Percentiles rank a stretch among this genome's conserved stretches.
Conservation (phyloP, 1,140 invertebrate species). For the Trichogramma pretiosum region DNA sequence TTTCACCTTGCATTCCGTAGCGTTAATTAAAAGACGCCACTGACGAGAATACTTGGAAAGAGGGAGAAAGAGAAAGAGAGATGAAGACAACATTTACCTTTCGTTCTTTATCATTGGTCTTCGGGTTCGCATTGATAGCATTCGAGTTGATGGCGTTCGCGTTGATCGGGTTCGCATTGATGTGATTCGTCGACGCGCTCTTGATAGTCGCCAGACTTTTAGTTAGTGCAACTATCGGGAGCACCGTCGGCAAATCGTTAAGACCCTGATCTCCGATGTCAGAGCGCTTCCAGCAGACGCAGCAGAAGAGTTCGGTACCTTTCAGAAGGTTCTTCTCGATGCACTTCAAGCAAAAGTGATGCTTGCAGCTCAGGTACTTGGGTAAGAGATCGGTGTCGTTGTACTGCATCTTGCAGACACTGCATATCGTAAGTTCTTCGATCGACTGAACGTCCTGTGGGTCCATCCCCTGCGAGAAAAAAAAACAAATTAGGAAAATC, state of each 20-base stretch:
- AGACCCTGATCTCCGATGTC: constrained; percentile 53
- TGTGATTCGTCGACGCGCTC: too few species aligned
- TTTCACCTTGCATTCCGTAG: too few species aligned
- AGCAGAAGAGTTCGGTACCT: constrained; percentile 56
- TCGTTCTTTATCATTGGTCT: constrained; percentile 45
- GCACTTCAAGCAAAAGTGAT: constrained; percentile 67
- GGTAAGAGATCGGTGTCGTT: constrained; percentile 61
- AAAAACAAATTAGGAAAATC: background rate
- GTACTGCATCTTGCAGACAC: constrained; percentile 58
- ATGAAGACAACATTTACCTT: too few species aligned
- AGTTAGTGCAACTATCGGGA: too few species aligned
- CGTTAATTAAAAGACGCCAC: too few species aligned
- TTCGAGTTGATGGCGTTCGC: too few species aligned
- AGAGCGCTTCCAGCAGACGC: constrained; percentile 60
- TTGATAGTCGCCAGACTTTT: too few species aligned
- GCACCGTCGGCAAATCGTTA: constrained; percentile 58
- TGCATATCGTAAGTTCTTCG: constrained; percentile 61
- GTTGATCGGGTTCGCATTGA: too few species aligned
- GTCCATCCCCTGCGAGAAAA: constrained; percentile 42
- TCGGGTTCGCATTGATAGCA: too few species aligned
- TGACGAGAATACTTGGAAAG: too few species aligned
- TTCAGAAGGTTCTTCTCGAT: constrained; percentile 55
- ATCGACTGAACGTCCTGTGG: constrained; percentile 52
- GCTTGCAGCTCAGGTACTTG: constrained; percentile 65
- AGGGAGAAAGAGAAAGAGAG: too few species aligned